Conservation (phyloP, 2,888 invertebrate genomes). For the Parascotia fuliginaria region DNA sequence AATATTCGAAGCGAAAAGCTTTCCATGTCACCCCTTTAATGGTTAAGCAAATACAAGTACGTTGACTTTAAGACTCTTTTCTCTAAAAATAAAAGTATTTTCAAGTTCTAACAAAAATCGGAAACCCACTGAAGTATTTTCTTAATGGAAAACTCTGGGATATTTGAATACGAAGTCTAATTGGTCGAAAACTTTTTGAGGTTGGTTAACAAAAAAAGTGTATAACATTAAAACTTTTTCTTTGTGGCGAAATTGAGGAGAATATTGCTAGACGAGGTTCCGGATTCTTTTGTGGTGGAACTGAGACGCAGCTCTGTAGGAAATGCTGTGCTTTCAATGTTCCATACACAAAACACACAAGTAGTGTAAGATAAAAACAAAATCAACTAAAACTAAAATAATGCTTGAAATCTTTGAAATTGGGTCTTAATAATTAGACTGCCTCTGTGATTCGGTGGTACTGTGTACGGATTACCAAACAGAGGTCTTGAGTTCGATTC, state of each 20-base stretch:
- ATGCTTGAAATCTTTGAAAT: too few species aligned
- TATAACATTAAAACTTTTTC: slow-evolving; percentile 45
- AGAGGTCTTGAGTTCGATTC: too few species aligned
- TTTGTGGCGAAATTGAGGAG: slow-evolving; percentile 40
- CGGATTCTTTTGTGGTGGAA: slow-evolving; percentile 24
- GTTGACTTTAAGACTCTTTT: slow-evolving; percentile 49
- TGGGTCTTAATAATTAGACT: too few species aligned
- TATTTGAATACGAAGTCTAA: slow-evolving; percentile 56
- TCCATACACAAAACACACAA: not conserved
- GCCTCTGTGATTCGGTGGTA: too few species aligned
- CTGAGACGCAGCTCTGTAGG: slow-evolving; percentile 7
- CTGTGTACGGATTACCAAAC: too few species aligned
- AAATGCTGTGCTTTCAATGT: slow-evolving; percentile 11
- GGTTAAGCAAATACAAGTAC: slow-evolving; percentile 65
- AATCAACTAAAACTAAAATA: too few species aligned
- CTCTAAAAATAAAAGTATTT: slow-evolving; percentile 48
- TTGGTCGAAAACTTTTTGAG: slow-evolving; percentile 47
- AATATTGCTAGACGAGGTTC: slow-evolving; percentile 29
- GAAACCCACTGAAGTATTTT: slow-evolving; percentile 36
- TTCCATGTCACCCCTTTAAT: slow-evolving; percentile 65
- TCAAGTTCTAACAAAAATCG: slow-evolving; percentile 35
- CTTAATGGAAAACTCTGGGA: slow-evolving; percentile 52
- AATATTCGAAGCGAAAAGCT: slow-evolving; percentile 63
- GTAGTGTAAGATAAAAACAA: slow-evolving; percentile 1
- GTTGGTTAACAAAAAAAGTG: slow-evolving; percentile 36